Evolutionary conservation across 2,797 vertebrate species (phyloP).

Genomic region (Limnodromus scolopaceus): DNA sequence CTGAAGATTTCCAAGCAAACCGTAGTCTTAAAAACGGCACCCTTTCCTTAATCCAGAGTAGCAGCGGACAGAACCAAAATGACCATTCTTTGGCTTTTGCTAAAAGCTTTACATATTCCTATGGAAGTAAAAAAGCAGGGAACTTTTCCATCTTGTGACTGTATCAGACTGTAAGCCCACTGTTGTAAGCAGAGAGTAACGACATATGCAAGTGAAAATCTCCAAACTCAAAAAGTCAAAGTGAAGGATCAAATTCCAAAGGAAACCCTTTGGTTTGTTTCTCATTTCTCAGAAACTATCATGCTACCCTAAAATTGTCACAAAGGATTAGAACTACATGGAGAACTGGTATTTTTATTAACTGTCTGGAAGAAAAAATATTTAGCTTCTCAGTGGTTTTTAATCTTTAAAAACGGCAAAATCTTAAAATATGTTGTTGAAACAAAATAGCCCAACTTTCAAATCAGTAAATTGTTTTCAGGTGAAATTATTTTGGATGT

Average conservation of each 20-base stretch:
- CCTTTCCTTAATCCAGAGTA: neutral
- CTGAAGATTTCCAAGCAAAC: neutral
- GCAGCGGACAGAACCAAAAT: neutral
- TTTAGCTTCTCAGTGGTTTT: neutral
- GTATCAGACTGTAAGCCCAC: neutral
- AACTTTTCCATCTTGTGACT: neutral
- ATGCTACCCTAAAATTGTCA: neutral
- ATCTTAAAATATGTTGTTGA: neutral
- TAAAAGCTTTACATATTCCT: neutral
- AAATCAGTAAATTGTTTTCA: neutral
- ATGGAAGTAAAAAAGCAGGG: neutral
- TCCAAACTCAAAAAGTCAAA: neutral
- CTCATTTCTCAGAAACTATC: neutral
- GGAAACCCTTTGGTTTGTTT: neutral
- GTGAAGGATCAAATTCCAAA: neutral
- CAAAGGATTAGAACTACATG: neutral
- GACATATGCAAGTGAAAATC: neutral
- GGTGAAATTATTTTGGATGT: neutral
- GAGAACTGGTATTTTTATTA: neutral
- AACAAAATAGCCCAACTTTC: neutral
- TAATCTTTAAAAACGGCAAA: neutral
- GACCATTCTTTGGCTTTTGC: neutral
- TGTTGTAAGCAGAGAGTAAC: neutral
- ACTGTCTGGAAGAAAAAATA: neutral
- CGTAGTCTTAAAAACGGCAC: neutral